Base-by-base conservation (phyloP, 2,113 vertebrate species). In the Clarias gariepinus region DNA sequence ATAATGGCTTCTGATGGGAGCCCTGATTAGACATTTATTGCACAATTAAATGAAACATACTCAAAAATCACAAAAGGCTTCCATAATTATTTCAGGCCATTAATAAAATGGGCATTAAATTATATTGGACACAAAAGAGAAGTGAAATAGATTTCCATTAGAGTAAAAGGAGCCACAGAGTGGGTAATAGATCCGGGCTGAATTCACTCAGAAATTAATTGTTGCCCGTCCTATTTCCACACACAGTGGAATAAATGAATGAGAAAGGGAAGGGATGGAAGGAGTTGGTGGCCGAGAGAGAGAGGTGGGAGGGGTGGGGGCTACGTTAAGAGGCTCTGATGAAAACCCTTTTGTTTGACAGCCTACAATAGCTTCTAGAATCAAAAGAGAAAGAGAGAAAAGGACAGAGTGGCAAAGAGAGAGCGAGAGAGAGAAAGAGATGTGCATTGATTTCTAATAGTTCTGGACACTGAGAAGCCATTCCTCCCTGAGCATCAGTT, bases 21-120 rank as follows among this genome's bases (percentile, higher is more conserved):
- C 95, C 95, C 96, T 96, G 98, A 99, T 99, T 99, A 99, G 98
- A 97, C 98, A 97, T 99, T 99, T 99, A 99, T 99, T 99, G 97
- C 97, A 99, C 98, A 99, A 99, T 99, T 99, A 99, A 99, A 99
- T 98, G 98, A 98, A 99, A 99, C 98, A 98, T 99, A 99, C 97
- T 99, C 98, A 97, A 99, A 97, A 99, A 98, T 98, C 97, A 99
- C 98, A 99, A 99, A 98, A 97, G 98, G 95, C 94, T 97, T 97
- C 98, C 97, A 95, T 99, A 99, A 99, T 99, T 99, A 99, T 99
- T 99, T 99, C 98, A 99, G 98, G 97, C 98, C 98, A 99, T 99
- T 99, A 99, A 99, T 99, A 99, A 99, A 99, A 99, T 98, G 97
- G 97, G 97, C 98, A 99, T 99, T 99, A 99, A 99, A 99, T 99